Percentiles rank a stretch among this genome's conserved stretches.
These are phyloP conservation scores for Temnopleurus reevesii DNA, from an alignment of 53 echinoderm and acorn worm species.

Conservation along the genomic window DNA sequence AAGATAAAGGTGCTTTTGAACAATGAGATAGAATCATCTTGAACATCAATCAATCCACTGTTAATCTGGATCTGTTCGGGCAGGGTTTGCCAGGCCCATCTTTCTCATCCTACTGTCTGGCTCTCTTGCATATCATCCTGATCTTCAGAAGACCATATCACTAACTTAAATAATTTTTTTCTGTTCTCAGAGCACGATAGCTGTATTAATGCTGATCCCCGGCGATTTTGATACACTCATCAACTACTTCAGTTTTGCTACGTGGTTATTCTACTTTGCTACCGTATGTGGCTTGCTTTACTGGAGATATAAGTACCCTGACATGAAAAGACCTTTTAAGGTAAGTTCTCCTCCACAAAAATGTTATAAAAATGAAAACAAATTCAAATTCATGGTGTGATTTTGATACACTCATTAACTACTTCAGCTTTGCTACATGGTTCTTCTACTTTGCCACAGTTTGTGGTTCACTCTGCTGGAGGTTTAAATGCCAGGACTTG, in stretches of 20 bases:
- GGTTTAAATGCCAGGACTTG: conserved; percentile 77
- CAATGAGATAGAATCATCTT: no score
- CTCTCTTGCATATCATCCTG: no score
- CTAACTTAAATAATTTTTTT: neutral
- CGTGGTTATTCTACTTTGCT: conserved; percentile 91
- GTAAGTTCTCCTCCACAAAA: conserved; percentile 26
- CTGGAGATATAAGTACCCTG: conserved; percentile 75
- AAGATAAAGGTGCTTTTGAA: no score
- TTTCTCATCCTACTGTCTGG: no score
- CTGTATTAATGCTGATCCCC: conserved; percentile 93
- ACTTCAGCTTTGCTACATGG: conserved; percentile 99
- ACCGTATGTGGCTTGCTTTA: conserved; percentile 79
- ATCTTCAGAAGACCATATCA: no score
- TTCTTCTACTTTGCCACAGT: conserved; percentile 87
- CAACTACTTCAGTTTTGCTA: conserved; percentile 99
- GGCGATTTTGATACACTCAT: conserved; percentile 97
- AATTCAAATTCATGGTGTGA: no score
- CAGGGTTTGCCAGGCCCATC: no score
- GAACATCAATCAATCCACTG: no score
- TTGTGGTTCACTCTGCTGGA: conserved; percentile 69
- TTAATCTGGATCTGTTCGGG: no score
- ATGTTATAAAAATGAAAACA: no score
- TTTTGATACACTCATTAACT: conserved; percentile 98
- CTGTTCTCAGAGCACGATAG: conserved; percentile 72
- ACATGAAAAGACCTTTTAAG: conserved; percentile 90